A percentile compares a stretch with the other conserved stretches of the same genome.
These are phyloP conservation scores for Samia ricini DNA, from an alignment of 1,140 invertebrate genomes.

Conservation along the genomic window DNA sequence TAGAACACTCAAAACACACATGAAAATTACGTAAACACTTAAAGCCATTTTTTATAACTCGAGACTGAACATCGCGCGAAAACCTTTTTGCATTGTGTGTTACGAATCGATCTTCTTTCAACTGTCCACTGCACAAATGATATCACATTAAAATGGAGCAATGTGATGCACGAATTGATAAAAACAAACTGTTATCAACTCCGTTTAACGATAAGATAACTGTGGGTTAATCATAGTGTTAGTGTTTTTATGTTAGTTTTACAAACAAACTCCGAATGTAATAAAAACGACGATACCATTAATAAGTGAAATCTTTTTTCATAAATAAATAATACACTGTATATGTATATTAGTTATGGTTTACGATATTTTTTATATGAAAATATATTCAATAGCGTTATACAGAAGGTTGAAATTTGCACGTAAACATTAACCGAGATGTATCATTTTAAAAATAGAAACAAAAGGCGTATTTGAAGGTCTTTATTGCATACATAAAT, in stretches of 20 bases:
- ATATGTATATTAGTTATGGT: not conserved
- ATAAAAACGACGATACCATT: not conserved
- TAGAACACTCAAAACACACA: conserved; percentile 23
- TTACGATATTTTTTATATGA: not conserved
- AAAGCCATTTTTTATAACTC: conserved; percentile 42
- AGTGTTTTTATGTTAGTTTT: not conserved
- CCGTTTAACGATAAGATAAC: conserved; percentile 51
- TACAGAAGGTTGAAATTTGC: not conserved
- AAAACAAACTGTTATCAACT: conserved; percentile 39
- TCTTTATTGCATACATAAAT: not conserved
- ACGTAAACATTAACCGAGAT: not conserved
- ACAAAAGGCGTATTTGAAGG: not conserved
- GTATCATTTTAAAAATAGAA: not conserved
- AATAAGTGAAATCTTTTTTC: not conserved
- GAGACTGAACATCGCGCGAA: conserved; percentile 18
- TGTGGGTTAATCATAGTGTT: not conserved
- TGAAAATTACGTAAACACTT: conserved; percentile 35
- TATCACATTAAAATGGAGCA: conserved; percentile 50
- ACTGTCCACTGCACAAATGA: conserved; percentile 29
- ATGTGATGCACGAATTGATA: conserved; percentile 47
- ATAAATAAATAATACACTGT: not conserved
- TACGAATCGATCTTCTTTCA: conserved; percentile 6
- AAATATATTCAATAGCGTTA: not conserved
- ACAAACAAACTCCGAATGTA: not conserved
- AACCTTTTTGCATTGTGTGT: conserved; percentile 36